Percentiles rank a stretch among this genome's conserved stretches.
Conservation (phyloP, 2,113 vertebrate genomes). For the Mionectes macconnelli region DNA sequence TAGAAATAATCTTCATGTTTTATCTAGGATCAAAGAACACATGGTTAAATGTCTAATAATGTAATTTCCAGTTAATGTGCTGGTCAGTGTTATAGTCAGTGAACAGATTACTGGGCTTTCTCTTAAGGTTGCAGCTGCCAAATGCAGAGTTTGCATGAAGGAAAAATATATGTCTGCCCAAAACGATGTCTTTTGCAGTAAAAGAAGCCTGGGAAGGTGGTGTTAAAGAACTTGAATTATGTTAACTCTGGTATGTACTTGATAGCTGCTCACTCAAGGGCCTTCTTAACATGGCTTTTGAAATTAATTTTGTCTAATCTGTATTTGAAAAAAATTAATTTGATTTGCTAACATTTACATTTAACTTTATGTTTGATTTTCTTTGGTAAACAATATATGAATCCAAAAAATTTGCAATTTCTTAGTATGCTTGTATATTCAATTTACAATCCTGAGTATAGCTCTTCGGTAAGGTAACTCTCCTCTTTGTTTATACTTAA, state of each 20-base stretch:
- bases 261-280: neutral
- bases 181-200: neutral
- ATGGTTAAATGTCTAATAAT: neutral
- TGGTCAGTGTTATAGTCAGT: neutral
- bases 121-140: neutral
- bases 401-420: neutral
- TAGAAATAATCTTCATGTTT: neutral
- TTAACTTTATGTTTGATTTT: neutral
- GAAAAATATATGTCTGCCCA: neutral
- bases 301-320: neutral
- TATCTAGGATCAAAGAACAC: conserved; percentile 26
- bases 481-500: neutral
- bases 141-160: neutral
- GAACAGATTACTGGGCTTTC: neutral
- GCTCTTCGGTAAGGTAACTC: neutral
- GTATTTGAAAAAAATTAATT: neutral
- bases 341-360: neutral
- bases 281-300: neutral
- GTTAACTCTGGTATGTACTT: neutral
- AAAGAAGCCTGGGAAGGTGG: neutral
- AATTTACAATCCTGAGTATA: neutral
- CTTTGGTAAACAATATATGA: neutral
- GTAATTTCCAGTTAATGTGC: conserved; percentile 7
- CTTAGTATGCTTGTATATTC: neutral
- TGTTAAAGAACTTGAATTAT: neutral